Evolutionary conservation across 1,140 invertebrate genomes (phyloP).

Genomic region (Zaprionus lachaisei): DNA sequence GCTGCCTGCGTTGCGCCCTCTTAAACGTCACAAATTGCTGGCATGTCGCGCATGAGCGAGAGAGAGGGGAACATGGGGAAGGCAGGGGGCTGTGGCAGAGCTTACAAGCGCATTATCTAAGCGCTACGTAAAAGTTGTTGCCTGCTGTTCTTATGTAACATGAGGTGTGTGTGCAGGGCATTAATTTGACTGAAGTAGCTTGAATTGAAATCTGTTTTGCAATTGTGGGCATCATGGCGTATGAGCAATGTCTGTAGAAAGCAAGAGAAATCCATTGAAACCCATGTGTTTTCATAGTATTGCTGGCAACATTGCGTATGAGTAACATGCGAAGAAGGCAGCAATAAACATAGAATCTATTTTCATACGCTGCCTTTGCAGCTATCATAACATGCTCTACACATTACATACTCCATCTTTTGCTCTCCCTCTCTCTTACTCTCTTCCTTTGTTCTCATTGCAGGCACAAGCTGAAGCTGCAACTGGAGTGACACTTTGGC

Average conservation of each 20-base stretch:
- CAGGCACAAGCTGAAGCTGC: not conserved
- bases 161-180: constrained; percentile 29
- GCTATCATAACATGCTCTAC: not conserved
- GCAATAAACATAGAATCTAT: not conserved
- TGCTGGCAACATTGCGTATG: not conserved
- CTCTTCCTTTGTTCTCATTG: not conserved
- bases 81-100: constrained; percentile 3
- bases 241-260: not conserved
- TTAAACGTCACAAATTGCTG: constrained; percentile 80
- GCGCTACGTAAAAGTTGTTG: constrained; percentile 34
- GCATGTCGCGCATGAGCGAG: constrained; percentile 20
- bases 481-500: constrained; percentile 63
- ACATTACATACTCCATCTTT: not conserved
- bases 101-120: constrained; percentile 70
- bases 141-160: constrained; percentile 28
- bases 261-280: not conserved
- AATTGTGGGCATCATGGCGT: not conserved
- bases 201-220: constrained; percentile 30
- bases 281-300: not conserved
- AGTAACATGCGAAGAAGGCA: not conserved
- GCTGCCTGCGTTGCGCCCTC: constrained; percentile 72
- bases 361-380: not conserved
- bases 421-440: not conserved
- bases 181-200: constrained; percentile 38
- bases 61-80: not conserved